Evolutionary conservation across 2,888 invertebrate genomes (phyloP).

Genomic region (Sussaba pulchella): DNA sequence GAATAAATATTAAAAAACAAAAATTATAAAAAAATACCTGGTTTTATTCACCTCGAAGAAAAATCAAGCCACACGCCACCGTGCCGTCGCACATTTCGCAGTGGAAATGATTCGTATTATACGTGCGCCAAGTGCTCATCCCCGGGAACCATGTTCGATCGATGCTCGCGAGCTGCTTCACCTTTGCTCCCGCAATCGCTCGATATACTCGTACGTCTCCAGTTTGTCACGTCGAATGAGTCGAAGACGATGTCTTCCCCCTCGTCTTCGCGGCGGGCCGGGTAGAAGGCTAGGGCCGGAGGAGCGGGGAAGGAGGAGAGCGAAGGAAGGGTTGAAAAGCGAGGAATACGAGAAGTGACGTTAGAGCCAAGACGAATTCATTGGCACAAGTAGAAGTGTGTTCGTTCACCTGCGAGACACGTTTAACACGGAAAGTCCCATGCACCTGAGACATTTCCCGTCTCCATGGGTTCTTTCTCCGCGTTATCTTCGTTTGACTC

Average conservation of each 20-base stretch:
- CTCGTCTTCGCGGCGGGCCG: constrained; percentile 14
- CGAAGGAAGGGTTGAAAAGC: constrained; percentile 9
- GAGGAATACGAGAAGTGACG: constrained; percentile 12
- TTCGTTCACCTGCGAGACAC: constrained; percentile 12
- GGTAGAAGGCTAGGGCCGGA: not conserved
- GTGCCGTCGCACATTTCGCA: not conserved
- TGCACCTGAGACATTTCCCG: constrained; percentile 38
- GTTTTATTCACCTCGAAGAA: not conserved
- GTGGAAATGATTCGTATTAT: not conserved
- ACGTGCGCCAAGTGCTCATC: constrained; percentile 20
- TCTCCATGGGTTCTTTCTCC: not conserved
- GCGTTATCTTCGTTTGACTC: constrained; percentile 42
- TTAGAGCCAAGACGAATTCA: constrained; percentile 61
- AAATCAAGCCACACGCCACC: not conserved
- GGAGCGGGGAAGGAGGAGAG: not conserved
- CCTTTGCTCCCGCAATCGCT: constrained; percentile 57
- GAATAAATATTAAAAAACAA: too few species aligned
- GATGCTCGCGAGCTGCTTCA: constrained; percentile 50
- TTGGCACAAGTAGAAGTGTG: constrained; percentile 55
- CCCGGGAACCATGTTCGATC: constrained; percentile 52
- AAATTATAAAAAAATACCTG: too few species aligned
- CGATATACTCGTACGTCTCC: constrained; percentile 32
- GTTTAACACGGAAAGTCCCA: not conserved
- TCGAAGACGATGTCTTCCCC: constrained; percentile 11
- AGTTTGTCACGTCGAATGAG: constrained; percentile 35